phyloP scores from a whole-genome alignment of 1,140 invertebrate species.

The Drosophila sechellia region DNA sequence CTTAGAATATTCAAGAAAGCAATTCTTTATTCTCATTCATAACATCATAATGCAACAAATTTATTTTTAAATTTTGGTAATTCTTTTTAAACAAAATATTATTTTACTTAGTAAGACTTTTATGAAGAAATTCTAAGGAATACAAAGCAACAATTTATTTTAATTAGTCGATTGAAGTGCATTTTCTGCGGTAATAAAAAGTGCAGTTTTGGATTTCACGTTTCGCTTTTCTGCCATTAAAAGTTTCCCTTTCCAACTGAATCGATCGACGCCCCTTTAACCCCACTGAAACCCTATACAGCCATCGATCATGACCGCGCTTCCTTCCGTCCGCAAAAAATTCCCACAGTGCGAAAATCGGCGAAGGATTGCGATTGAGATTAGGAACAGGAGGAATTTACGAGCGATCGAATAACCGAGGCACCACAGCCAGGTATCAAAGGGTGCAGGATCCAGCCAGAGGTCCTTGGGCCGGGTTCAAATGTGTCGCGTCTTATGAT shows the following conservation, averaged over 20 bases:
- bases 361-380: conserved; percentile 65
- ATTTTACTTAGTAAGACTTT: too few relatives aligned
- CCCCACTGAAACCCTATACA: conserved; percentile 72
- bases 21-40: too few relatives aligned
- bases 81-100: too few relatives aligned
- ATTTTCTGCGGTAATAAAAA: conserved; percentile 1
- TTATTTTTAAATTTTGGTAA: too few relatives aligned
- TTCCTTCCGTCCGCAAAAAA: conserved; percentile 76
- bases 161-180: background rate
- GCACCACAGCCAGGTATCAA: conserved; percentile 63
- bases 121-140: too few relatives aligned
- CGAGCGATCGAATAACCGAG: conserved; percentile 75
- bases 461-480: conserved; percentile 64
- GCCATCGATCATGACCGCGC: conserved; percentile 70
- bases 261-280: conserved; percentile 49
- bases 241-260: conserved; percentile 30
- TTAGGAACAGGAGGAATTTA: conserved; percentile 63
- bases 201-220: conserved; percentile 5
- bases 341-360: conserved; percentile 78
- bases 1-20: too few relatives aligned
- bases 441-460: conserved; percentile 73
- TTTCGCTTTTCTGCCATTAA: conserved; percentile 29
- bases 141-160: background rate
- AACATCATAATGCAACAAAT: too few relatives aligned
- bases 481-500: conserved; percentile 83